Base-by-base conservation (phyloP, 2,797 vertebrate genomes). In the Sebastes kiyomatsui region DNA sequence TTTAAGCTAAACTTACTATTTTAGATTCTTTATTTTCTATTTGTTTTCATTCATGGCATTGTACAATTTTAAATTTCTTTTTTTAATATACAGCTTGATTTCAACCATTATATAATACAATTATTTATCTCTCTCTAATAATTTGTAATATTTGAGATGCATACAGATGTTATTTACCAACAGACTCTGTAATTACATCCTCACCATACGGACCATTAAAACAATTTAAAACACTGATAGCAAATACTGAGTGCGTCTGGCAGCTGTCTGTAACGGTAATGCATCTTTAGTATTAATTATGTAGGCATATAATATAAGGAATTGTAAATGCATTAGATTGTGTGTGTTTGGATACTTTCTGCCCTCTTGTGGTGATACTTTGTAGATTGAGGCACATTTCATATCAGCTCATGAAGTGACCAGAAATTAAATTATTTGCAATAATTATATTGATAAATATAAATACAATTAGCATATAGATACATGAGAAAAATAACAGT, bases 361-460 rank as follows among this genome's bases (percentile, higher is more conserved):
- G 96, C 96, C 95, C 96, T 95, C 96, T 96, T 93, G 95, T 95
- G 95, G 93, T 81, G 16, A 67, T 32, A 18, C 13, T 71, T 64
- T 46, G 33, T 25, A 84, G 25, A 80, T 20, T 67, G 59, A 75
- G 12, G 6, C 22, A 38, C 7, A 75, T 75, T 64, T 83, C 12
- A 35, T 60, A 83, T 80, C 55, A 77, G 13, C 71, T 73, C 67
- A 79, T 86, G 46, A 78, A 72, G 10, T 62, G 14, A 67, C 2
- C 13, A 70, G 18, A 72, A 80, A 77, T 66, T 0, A 59, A 78
- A 67, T 30, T 0, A 59, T 54, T 12, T 67, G 7, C 8, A 70
- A 38, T 66, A 32, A 73, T 61, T 30, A 27, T 7, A 54, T 1
- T 11, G 3, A 74, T 32, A 30, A 46, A 69, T 38, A 64, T 70